Conservation (phyloP, 2,888 invertebrate species). For the Chrysodeixis includens region DNA sequence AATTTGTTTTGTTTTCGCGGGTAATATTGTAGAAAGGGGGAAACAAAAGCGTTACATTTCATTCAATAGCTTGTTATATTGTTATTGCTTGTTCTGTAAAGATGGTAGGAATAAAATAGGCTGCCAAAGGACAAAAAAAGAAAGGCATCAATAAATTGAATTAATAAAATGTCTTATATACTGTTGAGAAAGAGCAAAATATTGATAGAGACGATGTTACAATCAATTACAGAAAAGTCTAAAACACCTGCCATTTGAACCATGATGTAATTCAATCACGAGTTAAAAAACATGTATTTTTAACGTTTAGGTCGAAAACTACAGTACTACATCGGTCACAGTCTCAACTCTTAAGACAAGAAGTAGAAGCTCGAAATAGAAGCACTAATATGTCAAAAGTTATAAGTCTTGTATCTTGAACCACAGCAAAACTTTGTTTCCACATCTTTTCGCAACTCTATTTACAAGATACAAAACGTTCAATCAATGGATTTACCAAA, state of each 20-base stretch:
- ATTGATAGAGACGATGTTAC: too few species aligned
- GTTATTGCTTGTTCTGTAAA: not conserved
- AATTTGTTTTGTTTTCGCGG: slow-evolving; percentile 15
- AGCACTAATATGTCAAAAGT: not conserved
- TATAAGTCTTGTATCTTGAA: not conserved
- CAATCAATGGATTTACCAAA: not conserved
- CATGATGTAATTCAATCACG: too few species aligned
- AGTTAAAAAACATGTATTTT: too few species aligned
- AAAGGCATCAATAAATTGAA: too few species aligned
- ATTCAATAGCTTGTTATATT: not conserved
- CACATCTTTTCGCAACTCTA: not conserved
- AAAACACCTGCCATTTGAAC: too few species aligned
- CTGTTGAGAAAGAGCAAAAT: too few species aligned
- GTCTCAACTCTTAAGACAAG: not conserved
- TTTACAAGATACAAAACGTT: not conserved
- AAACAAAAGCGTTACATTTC: not conserved
- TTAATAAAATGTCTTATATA: too few species aligned
- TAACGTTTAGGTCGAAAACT: too few species aligned
- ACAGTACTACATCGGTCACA: not conserved
- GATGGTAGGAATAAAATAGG: too few species aligned
- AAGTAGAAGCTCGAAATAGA: too few species aligned
- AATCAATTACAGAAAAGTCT: too few species aligned
- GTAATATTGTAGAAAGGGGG: not conserved
- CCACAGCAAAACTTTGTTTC: not conserved
- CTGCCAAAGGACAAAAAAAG: too few species aligned